Base-by-base conservation (phyloP, 2,113 vertebrate species). In the pig (Sus scrofa) region DNA sequence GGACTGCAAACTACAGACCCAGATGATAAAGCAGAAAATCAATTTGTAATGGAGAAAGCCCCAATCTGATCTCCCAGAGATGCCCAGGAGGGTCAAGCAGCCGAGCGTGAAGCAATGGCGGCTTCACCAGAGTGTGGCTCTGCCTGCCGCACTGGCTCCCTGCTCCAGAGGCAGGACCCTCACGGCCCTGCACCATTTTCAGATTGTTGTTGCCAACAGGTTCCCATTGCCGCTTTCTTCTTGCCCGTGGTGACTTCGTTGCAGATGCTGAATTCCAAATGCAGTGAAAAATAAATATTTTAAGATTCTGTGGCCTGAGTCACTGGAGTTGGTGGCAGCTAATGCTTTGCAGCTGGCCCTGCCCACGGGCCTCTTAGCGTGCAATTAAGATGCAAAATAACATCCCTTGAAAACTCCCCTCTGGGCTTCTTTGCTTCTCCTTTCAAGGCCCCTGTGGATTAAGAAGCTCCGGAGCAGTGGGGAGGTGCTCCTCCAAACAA, bases 301-400 rank as follows among this genome's bases (percentile, higher is more conserved):
- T 77, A 92, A 95, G 32, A 58, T 84, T 89, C 87, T 88, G 96
- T 86, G 95, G 93, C 97, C 97, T 86, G 97, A 97, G 86, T 98
- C 91, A 50, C 96, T 9, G 0, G 18, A 71, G 95, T 85, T 62
- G 32, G 95, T 86, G 89, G 26, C n/a, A 18, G 88, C 84, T 95
- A 74, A 54, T 19, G 22, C 75, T 94, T 14, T 87, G 95, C 82
- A 97, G 63, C 96, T 89, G 97, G 67, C 60, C 56, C 24, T 96
- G 97, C 96, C 97, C 32, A 22, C 77, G 22, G 95, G 96, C 77
- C 95, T 96, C 22, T 95, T 86, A 67, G 96, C 93, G 75, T 77
- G 56, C 93, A 79, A 93, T 97, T 82, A 91, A 96, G 94, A 84
- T 93, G 54, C 93, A 93, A 96, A 96, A 10, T 54, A 86, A 52